Base-by-base conservation (phyloP, 2,888 invertebrate genomes). In the Brachylomia viminalis region DNA sequence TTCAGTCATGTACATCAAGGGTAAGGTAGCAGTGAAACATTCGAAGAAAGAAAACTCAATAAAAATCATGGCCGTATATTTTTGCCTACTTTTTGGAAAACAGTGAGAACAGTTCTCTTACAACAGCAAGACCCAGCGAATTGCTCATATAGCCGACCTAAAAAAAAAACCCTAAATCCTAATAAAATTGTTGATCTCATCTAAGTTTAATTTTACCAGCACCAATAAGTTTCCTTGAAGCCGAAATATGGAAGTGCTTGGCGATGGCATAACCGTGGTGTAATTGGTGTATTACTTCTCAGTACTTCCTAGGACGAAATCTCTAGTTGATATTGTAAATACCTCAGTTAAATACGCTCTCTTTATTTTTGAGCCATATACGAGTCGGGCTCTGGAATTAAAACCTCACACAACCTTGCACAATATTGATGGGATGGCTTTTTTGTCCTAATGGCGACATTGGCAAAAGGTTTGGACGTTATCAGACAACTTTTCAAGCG, bases 401-500 rank as follows among this genome's bases (percentile, higher is more conserved):
- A 30, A 38, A 47, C 2, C 13, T 2, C 13, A 17, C 13, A 17
- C 17, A 5, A 72, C 5, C 6, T 30, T 42, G 17, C 17, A 47
- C 8, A 45, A 52, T 59, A 54, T 75, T 47, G 0, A 62, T 54
- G 45, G 3, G 11, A 82, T 61, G 27, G 30, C 17, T 47, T 67
- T 77, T 67, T 56, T 42, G 61, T 67, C 54, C 54, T 49, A 61
- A 59, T 49, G 64, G 27, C 17, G 47, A 62, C 15, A 56, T 65
- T 42, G 62, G 15, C 38, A 30, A 62, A 42, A 42, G 6, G 42
- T 10, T 42, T 62, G 20, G 20, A 27, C 20, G 11, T 64, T 73
- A 47, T 17, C 33, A 52, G 52, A 77, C 56, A 77, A 68, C 62
- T 58, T 67, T 68, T 82, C 27, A 61, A 77, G 65, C 17, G 45